Conservation (phyloP, 2,888 invertebrate genomes). For the Cybosia mesomella region DNA sequence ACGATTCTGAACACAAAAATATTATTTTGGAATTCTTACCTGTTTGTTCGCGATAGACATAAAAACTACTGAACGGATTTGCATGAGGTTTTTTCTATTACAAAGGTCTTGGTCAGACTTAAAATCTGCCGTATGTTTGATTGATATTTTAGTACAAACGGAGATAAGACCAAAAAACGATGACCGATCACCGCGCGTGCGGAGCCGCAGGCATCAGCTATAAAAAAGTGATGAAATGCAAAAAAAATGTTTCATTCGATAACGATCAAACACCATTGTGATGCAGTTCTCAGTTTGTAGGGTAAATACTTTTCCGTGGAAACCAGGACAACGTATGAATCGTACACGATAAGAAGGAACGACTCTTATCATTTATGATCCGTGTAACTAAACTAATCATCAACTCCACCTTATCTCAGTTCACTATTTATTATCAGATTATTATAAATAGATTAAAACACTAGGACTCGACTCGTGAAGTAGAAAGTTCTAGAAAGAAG, state of each 20-base stretch:
- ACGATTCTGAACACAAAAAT: too few species aligned
- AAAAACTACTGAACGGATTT: too few species aligned
- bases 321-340: background rate
- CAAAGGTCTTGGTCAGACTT: too few species aligned
- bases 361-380: slow-evolving; percentile 14
- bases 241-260: background rate
- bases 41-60: too few species aligned
- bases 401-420: slow-evolving; percentile 2
- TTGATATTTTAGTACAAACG: too few species aligned
- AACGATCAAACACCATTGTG: background rate
- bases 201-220: too few species aligned
- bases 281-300: background rate
- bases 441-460: slow-evolving; percentile 13
- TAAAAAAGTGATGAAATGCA: background rate
- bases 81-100: too few species aligned
- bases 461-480: background rate
- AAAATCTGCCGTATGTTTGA: too few species aligned
- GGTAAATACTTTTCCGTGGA: slow-evolving; percentile 1
- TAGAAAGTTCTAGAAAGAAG: slow-evolving; percentile 7
- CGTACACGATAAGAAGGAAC: slow-evolving; percentile 15
- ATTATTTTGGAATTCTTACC: too few species aligned
- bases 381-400: slow-evolving; percentile 10
- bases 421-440: slow-evolving; percentile 11
- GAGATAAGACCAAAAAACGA: too few species aligned
- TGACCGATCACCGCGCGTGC: too few species aligned